phyloP scores from a whole-genome alignment of 2,797 vertebrate genomes.

The Danio albolineatus region DNA sequence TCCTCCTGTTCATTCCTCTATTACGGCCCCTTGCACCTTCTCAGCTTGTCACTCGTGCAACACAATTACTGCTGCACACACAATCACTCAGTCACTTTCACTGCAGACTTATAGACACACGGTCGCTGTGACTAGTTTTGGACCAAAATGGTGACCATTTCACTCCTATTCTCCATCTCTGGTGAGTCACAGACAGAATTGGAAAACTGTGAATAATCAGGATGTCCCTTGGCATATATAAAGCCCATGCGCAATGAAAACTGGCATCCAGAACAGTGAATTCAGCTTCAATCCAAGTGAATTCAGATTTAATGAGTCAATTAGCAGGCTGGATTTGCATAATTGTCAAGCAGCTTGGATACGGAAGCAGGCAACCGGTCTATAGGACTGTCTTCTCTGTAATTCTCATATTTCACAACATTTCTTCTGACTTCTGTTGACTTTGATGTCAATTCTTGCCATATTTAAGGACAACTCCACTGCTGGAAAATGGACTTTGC shows the following conservation, averaged over 20 bases:
- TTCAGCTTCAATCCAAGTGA: conserved; percentile 29
- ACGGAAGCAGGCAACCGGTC: conserved; percentile 36
- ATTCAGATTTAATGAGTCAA: conserved; percentile 60
- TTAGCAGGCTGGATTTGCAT: conserved; percentile 60
- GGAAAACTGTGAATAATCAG: conserved; percentile 42
- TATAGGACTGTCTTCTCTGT: background rate
- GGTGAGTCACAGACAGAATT: conserved; percentile 4
- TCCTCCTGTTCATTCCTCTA: background rate
- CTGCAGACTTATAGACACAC: background rate
- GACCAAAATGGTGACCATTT: conserved; percentile 4
- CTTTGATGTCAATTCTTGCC: background rate
- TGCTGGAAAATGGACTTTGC: no score
- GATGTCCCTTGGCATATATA: conserved; percentile 19
- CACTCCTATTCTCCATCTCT: background rate
- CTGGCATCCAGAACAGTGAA: conserved; percentile 33
- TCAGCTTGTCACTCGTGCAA: background rate
- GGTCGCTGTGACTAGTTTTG: background rate
- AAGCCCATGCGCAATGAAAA: conserved; percentile 9
- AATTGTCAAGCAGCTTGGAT: conserved; percentile 58
- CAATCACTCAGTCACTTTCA: background rate
- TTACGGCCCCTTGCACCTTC: background rate
- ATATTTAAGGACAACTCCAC: no score
- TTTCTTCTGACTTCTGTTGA: background rate
- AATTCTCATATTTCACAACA: background rate
- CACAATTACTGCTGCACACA: conserved; percentile 34